phyloP scores from a whole-genome alignment of 2,113 vertebrate species.

The Notechis scutatus region DNA sequence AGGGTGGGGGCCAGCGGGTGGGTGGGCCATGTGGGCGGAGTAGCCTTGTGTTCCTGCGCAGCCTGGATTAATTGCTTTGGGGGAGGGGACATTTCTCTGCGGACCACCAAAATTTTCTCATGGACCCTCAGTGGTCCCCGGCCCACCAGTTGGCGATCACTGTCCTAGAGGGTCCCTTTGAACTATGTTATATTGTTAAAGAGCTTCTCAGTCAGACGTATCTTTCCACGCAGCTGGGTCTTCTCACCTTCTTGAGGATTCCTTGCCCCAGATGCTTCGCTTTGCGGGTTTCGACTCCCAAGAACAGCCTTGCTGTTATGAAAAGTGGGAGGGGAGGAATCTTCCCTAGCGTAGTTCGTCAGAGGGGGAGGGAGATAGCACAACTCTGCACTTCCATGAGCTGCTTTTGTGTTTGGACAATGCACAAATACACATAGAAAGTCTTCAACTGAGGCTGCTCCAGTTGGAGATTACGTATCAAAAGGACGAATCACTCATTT shows the following conservation, averaged over 20 bases:
- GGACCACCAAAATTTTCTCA: no score
- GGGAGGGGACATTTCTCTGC: no score
- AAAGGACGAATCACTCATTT: background rate
- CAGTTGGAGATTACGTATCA: background rate
- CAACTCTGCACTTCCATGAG: background rate
- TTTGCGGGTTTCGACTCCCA: background rate
- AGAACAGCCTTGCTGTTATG: background rate
- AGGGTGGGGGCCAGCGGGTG: no score
- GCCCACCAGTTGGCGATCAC: no score
- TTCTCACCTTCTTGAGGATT: no score
- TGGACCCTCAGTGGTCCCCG: no score
- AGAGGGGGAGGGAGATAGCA: background rate
- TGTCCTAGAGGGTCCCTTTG: no score
- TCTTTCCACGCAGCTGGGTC: no score
- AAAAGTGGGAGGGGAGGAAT: no score
- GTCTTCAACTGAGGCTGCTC: background rate
- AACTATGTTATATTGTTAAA: background rate
- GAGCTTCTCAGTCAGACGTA: background rate
- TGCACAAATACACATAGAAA: background rate
- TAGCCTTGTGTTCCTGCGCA: no score
- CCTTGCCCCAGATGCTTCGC: background rate
- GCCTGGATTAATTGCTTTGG: no score
- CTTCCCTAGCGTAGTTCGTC: background rate
- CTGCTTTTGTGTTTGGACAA: background rate
- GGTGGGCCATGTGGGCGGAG: no score